phyloP scores from a whole-genome alignment of 1,140 invertebrate genomes.

The Drosophila lacertosa region DNA sequence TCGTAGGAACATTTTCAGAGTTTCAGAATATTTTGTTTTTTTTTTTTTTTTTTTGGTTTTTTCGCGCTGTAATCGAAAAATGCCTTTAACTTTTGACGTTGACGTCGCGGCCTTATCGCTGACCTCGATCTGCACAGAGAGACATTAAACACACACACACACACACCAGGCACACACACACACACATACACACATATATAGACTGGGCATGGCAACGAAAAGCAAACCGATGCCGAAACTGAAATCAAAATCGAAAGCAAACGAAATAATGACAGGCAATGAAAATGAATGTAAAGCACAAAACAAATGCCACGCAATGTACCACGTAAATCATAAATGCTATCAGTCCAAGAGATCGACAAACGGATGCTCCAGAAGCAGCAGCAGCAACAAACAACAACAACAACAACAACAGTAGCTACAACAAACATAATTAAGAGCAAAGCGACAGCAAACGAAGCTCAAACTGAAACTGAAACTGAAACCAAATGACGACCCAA shows the following conservation, averaged over 20 bases:
- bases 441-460: constrained; percentile 43
- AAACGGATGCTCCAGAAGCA: constrained; percentile 73
- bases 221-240: constrained; percentile 51
- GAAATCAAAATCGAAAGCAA: constrained; percentile 74
- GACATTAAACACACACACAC: constrained; percentile 32
- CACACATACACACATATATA: constrained; percentile 3
- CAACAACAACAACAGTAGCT: constrained; percentile 17
- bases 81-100: constrained; percentile 64
- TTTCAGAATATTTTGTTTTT: constrained; percentile 5
- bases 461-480: constrained; percentile 31
- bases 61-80: constrained; percentile 67
- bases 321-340: constrained; percentile 79
- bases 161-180: constrained; percentile 5
- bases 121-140: constrained; percentile 67
- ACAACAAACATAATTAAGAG: constrained; percentile 76
- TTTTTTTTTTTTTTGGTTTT: constrained; percentile 13
- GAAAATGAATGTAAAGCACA: constrained; percentile 73
- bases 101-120: constrained; percentile 71
- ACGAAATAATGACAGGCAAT: constrained; percentile 74
- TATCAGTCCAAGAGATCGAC: constrained; percentile 74
- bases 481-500: constrained; percentile 47
- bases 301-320: constrained; percentile 73
- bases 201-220: constrained; percentile 36
- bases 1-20: constrained; percentile 3
- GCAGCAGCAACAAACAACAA: constrained; percentile 15